Evolutionary conservation across 2,113 vertebrate genomes (phyloP).

Genomic region (Periophthalmodon schlosseri): DNA sequence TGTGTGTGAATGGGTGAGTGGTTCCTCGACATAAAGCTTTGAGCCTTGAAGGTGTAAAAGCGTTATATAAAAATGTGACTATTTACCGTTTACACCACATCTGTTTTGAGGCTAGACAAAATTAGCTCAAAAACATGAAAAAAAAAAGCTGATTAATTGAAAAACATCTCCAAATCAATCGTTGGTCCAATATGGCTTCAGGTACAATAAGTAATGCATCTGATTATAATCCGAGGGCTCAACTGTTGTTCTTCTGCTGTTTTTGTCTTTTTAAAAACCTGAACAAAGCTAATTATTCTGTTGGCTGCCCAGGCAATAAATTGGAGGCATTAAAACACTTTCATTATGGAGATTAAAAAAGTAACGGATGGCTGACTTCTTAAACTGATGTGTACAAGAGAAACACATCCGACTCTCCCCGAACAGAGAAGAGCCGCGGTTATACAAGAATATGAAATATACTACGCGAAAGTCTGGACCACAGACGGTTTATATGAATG

Average conservation of each 20-base stretch:
- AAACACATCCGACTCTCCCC: slow-evolving; percentile 64
- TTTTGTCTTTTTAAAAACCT: slow-evolving; percentile 67
- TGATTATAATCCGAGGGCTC: slow-evolving; percentile 61
- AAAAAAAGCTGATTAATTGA: slow-evolving; percentile 14
- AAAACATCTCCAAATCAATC: slow-evolving; percentile 30
- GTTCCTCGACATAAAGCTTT: no score
- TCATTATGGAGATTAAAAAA: slow-evolving; percentile 81
- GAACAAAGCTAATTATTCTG: slow-evolving; percentile 83
- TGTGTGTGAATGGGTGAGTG: no score
- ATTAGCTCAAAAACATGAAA: not conserved
- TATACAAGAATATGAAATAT: not conserved
- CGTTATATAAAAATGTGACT: no score
- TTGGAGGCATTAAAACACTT: slow-evolving; percentile 80
- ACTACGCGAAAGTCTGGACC: no score
- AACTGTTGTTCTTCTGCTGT: slow-evolving; percentile 70
- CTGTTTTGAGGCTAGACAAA: no score
- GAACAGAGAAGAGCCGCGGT: slow-evolving; percentile 31
- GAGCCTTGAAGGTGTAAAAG: no score
- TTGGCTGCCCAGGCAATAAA: slow-evolving; percentile 83
- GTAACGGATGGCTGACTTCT: slow-evolving; percentile 64
- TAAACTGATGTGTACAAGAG: slow-evolving; percentile 72
- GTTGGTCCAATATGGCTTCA: slow-evolving; percentile 45
- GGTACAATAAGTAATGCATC: slow-evolving; percentile 57
- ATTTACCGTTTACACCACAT: no score
- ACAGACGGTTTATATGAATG: no score